Evolutionary conservation across 2,888 invertebrate genomes (phyloP), one percentile per base, ranked within the genome.

Genomic region (Drosophila siamana): DNA sequence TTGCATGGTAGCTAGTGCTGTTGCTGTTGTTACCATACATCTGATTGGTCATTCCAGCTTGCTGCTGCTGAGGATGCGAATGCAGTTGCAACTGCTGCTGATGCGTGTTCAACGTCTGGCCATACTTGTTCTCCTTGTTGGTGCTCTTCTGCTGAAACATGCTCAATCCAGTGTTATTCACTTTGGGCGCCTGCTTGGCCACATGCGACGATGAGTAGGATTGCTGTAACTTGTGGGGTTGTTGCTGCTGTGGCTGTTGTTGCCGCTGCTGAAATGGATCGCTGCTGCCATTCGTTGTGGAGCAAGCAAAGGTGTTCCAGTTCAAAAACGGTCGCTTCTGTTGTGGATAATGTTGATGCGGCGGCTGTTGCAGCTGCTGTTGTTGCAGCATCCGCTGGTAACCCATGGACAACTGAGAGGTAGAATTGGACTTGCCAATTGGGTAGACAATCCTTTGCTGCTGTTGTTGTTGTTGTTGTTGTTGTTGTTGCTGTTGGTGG

Each of bases 281-380:
- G 63, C 80, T 89, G 51, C 79, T 80, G 26, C 88, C 90, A 47
- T 86, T 89, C 80, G 90, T 83, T 13, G 82, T 76, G 5, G 90
- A 89, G 50, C 90, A 91, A n/a, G 90, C 91, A 73, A 91, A 92
- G 0, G 91, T 78, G 33, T 90, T 91, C 92, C 91, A 91, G 56
- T 90, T 92, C 5, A 92, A 70, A 54, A 92, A 91, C 3, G 91
- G 83, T 13, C 91, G 90, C 63, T 91, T 92, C 44, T 90, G 91
- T 48, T 91, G 91, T 1, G 86, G 90, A 74, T 88, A 88, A 52
- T 78, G 82, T 52, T 86, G 88, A 2, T 56, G 75, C 0, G 62
- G 67, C 0, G 61, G 78, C 3, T 80, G 73, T 0, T 74, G 68
- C 0, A 67, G 74, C 0, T 74, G 72, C 2, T 59, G 78, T 36